Evolutionary conservation across 30 jellyfish, hydroid and myxozoan genomes (phyloP), one percentile per base, ranked within the genome.

Genomic region (Turritopsis rubra): DNA sequence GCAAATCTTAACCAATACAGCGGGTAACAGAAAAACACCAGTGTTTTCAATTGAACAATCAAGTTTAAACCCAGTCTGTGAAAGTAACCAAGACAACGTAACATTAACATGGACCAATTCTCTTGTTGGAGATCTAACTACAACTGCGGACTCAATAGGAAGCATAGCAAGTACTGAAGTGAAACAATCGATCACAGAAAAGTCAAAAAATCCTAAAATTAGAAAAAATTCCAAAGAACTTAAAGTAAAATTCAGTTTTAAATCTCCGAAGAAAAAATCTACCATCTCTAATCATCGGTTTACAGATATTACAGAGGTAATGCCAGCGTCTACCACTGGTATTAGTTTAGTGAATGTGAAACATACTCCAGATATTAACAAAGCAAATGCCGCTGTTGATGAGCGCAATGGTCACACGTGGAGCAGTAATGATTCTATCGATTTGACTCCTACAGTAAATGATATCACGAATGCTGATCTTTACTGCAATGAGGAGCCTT

Each of bases 191-290:
- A 41, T 41, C 60, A 41, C 60, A 13, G 60, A 41, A 41, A 41
- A 41, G 60, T 9, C 77, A 23, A 68, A 27, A 27, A n/a, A 16
- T 68, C 77, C 77, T 68, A 68, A 68, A 68, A 7, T 8, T 22
- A 68, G 30, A 68, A 23, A 68, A n/a, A 68, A 0, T 19, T 9
- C 28, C 28, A 77, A 7, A 30, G 85, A 77, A 77, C 66, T 77
- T 77, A 77, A 77, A 77, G 85, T 77, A 7, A 77, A 60, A 24
- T 77, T 77, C 28, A 30, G 30, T 60, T 77, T 77, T 27, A 77
- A 77, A 77, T 77, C 85, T 0, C 85, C 85, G 7, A 77, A 77
- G 28, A 77, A 77, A 1, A 77, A 68, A 68, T 16, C 16, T 7
- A 41, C 9, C 13, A 41, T 41, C 13, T 5, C 13, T 3, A 41